Evolutionary conservation across 2,113 vertebrate species (phyloP).

Genomic region (Microcebus jonahi): DNA sequence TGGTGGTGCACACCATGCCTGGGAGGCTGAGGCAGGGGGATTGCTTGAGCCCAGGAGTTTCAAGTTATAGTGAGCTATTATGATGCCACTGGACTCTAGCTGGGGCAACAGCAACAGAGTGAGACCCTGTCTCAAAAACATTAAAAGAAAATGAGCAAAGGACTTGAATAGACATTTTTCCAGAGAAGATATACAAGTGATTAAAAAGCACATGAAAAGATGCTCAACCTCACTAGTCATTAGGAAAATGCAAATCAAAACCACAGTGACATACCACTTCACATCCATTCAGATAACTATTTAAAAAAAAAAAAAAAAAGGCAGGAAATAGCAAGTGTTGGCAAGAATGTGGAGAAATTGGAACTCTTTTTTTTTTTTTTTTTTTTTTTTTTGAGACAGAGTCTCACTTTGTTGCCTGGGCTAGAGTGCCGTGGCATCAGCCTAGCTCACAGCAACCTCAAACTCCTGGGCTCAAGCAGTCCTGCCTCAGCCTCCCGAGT

Average conservation of each 20-base stretch:
- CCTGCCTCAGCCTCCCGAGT: no score
- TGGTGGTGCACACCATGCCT: background rate
- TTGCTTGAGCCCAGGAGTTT: background rate
- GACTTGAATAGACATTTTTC: slow-evolving; percentile 1
- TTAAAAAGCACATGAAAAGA: background rate
- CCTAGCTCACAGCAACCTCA: no score
- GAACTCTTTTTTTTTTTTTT: background rate
- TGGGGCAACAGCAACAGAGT: background rate
- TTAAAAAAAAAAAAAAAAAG: background rate
- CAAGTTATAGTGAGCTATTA: background rate
- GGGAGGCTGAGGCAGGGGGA: background rate
- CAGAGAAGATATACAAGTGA: background rate
- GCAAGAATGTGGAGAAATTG: background rate
- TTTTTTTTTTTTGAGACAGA: no score
- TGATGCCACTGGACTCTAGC: background rate
- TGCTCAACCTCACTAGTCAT: background rate
- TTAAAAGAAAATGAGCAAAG: background rate
- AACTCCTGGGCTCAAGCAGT: no score
- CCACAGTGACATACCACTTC: background rate
- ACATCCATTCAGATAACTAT: background rate
- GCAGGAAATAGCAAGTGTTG: background rate
- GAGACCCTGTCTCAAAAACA: background rate
- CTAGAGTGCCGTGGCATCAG: no score
- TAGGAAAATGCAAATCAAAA: background rate
- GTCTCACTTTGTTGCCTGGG: no score